Conservation (phyloP, 53 echinoderm and acorn worm genomes). For the Holothuria scabra region DNA sequence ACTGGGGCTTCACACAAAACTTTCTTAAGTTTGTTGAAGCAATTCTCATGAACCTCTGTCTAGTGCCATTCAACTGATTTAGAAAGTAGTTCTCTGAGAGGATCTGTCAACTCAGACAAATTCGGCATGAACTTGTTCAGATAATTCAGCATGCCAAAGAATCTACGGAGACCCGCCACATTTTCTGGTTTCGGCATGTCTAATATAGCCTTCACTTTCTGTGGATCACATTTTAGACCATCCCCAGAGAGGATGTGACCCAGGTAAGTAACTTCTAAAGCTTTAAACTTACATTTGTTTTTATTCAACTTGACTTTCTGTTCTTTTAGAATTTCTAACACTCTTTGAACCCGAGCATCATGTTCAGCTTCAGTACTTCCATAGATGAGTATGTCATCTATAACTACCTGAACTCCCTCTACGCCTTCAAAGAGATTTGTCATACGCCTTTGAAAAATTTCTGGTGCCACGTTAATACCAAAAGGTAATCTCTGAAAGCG, state of each 20-base stretch:
- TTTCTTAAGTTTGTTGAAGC: too few species aligned
- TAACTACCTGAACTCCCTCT: slow-evolving; percentile 36
- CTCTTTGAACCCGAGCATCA: slow-evolving; percentile 9
- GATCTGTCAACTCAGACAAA: too few species aligned
- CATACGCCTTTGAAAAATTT: slow-evolving; percentile 48
- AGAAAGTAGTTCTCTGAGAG: too few species aligned
- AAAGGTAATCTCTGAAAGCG: slow-evolving; percentile 48
- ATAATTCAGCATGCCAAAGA: too few species aligned
- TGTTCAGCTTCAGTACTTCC: slow-evolving; percentile 5
- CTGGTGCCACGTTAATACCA: slow-evolving; percentile 58
- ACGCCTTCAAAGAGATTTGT: slow-evolving; percentile 36
- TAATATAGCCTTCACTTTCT: slow-evolving; percentile 36
- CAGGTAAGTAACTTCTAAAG: slow-evolving; percentile 32
- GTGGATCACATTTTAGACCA: slow-evolving; percentile 43
- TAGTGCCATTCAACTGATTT: too few species aligned
- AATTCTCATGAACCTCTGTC: too few species aligned
- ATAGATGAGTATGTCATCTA: slow-evolving; percentile 28
- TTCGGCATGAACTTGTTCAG: too few species aligned
- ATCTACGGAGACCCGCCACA: too few species aligned
- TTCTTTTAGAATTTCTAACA: not conserved
- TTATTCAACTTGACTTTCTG: slow-evolving; percentile 24
- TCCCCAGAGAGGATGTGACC: slow-evolving; percentile 21
- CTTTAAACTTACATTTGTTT: too few species aligned
- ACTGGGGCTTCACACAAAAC: too few species aligned
- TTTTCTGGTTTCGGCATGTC: slow-evolving; percentile 27